phyloP scores from a whole-genome alignment of 2,797 vertebrate species.

The Todus mexicanus region DNA sequence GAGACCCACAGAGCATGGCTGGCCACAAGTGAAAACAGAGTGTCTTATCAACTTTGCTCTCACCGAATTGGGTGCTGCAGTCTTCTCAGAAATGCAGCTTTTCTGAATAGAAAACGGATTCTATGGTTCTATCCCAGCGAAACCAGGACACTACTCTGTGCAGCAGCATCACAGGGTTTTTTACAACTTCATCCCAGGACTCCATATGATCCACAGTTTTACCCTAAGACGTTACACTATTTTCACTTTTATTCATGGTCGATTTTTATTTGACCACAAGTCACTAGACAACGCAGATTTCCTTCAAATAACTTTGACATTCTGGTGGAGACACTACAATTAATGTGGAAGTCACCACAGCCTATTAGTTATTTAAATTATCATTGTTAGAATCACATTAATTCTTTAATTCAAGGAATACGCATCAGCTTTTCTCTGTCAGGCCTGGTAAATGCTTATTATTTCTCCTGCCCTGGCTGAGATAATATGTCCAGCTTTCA shows the following conservation, averaged over 20 bases:
- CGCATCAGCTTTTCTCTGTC: background rate
- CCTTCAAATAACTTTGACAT: background rate
- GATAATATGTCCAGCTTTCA: background rate
- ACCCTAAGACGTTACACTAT: background rate
- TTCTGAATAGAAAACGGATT: too few relatives aligned
- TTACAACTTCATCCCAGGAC: background rate
- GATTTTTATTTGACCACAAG: background rate
- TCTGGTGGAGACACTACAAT: background rate
- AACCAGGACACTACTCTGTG: too few relatives aligned
- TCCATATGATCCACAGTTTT: background rate
- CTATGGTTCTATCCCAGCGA: too few relatives aligned
- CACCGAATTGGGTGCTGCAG: too few relatives aligned
- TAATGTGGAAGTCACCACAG: background rate
- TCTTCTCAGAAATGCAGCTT: too few relatives aligned
- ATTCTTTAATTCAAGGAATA: background rate
- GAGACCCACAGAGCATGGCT: background rate
- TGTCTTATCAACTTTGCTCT: too few relatives aligned
- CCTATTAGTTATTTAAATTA: background rate
- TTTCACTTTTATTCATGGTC: background rate
- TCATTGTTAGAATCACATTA: background rate
- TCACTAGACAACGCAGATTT: background rate
- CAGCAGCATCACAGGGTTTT: background rate
- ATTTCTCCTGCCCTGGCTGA: too few relatives aligned
- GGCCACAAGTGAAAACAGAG: background rate
- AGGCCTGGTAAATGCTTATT: background rate